These are phyloP conservation scores for Sceloporus tristichus DNA, from an alignment of 2,113 vertebrate species.

Conservation along the genomic window DNA sequence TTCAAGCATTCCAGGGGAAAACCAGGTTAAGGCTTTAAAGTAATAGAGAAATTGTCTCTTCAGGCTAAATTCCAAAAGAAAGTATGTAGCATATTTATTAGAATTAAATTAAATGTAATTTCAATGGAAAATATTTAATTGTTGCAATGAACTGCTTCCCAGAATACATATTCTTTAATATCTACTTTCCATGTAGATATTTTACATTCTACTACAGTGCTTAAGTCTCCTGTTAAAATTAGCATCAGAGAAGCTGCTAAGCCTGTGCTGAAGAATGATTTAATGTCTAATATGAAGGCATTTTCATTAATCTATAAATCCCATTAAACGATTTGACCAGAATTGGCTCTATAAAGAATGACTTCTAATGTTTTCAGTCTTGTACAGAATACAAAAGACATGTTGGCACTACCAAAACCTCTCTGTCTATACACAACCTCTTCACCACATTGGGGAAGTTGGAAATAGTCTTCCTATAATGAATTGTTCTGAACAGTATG, in stretches of 20 bases:
- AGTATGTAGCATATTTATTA: not conserved
- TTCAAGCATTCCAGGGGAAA: not conserved
- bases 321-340: constrained; percentile 1
- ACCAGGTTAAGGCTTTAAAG: not conserved
- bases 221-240: constrained; percentile 6
- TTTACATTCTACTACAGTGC: not conserved
- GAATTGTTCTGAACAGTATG: not conserved
- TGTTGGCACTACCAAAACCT: not conserved
- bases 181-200: constrained; percentile 2
- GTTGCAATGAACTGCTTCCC: not conserved
- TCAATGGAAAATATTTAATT: not conserved
- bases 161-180: constrained; percentile 4
- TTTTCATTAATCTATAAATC: not conserved
- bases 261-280: not conserved
- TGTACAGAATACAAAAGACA: not conserved
- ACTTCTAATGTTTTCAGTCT: not conserved
- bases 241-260: not conserved
- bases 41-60: not conserved
- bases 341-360: not conserved
- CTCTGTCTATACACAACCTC: not conserved
- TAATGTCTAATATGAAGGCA: not conserved
- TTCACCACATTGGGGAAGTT: not conserved
- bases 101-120: not conserved
- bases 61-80: not conserved
- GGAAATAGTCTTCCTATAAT: not conserved